Conservation (phyloP, 2,113 vertebrate species). For the Hassar affinis region DNA sequence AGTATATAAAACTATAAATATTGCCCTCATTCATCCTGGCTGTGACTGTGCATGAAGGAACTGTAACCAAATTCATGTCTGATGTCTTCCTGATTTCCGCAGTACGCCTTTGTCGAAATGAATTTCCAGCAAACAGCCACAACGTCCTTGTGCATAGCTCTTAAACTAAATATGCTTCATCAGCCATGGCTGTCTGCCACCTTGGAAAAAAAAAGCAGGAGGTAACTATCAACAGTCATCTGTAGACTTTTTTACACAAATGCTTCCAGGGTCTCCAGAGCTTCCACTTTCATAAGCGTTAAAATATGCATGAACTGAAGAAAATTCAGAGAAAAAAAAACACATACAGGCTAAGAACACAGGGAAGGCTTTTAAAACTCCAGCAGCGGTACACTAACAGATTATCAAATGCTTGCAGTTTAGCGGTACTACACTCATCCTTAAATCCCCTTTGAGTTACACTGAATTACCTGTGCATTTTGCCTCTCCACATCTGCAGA, state of each 20-base stretch:
- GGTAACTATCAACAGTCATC: conserved; percentile 56
- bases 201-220: conserved; percentile 40
- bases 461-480: neutral
- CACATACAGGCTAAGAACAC: conserved; percentile 51
- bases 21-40: conserved; percentile 37
- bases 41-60: conserved; percentile 22
- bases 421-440: neutral
- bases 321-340: conserved; percentile 66
- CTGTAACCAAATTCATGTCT: conserved; percentile 19
- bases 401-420: conserved; percentile 9
- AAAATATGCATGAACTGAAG: conserved; percentile 74
- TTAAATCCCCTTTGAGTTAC: conserved; percentile 17
- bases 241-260: conserved; percentile 58
- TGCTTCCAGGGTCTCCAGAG: conserved; percentile 57
- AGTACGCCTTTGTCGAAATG: conserved; percentile 21
- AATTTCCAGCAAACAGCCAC: neutral
- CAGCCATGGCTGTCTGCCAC: conserved; percentile 43
- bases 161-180: neutral
- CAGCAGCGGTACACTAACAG: neutral
- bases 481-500: conserved; percentile 15
- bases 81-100: neutral
- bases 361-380: conserved; percentile 56
- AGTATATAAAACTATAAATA: conserved; percentile 42
- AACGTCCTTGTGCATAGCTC: neutral
- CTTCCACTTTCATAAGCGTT: conserved; percentile 63